Evolutionary conservation across 1,140 invertebrate species (phyloP), one percentile per base, ranked within the genome.

Genomic region (Solen grandis): DNA sequence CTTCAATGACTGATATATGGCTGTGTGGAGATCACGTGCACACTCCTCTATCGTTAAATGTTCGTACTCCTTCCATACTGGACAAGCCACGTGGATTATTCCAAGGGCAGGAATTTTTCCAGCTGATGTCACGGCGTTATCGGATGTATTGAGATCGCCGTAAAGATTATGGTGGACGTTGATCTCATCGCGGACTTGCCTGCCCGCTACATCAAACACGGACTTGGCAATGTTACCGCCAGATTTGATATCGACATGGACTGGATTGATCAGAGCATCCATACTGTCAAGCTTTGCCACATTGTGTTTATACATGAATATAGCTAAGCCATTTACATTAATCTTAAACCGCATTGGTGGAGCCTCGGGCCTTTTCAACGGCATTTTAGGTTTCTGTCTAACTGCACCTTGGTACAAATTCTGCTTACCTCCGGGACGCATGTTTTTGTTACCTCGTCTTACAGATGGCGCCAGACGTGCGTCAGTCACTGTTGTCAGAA

Each of bases 221-320:
- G 33, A 22, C 8, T 13, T 59, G 3, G 75, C 63, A 46, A 55
- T 50, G 3, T 8, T 19, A 60, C 54, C 75, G 8, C 75, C 75
- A 13, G 41, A 31, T 33, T 41, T 69, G 1, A 78, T n/a, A 46
- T 31, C 54, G n/a, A 65, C 1, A 8, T 60, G 29, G 1, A 78
- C 75, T 46, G 66, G 60, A 78, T 78, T 78, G 10, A 69, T 52
- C 0, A 78, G 22, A 2, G 75, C 75, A 29, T 78, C 75, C 63
- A 78, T 78, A 55, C 60, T 78, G 50, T 22, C 60, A 0, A 78
- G n/a, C 60, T 78, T 78, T 0, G 63, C 29, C 29, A 78, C 69
- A 50, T 78, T 31, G n/a, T 78, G 63, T 50, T 78, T 78, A 38
- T 78, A 78, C 75, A 78, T 69, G 27, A 35, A 68, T 5, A 78